Evolutionary conservation across 2,888 invertebrate species (phyloP).

Genomic region (Parnassius orleans): DNA sequence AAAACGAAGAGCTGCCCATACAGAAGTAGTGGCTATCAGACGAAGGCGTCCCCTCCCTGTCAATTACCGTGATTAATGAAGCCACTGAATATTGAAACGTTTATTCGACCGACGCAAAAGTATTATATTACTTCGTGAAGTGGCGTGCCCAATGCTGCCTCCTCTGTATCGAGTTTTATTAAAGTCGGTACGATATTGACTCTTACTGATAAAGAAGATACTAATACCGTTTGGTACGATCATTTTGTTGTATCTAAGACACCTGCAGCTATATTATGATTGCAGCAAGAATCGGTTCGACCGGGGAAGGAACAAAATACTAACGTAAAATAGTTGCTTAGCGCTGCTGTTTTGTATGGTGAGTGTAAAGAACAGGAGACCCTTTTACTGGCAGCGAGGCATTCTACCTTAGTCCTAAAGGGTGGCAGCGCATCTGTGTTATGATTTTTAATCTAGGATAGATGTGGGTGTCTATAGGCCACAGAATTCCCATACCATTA

Average conservation of each 20-base stretch:
- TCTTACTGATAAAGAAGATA: constrained; percentile 24
- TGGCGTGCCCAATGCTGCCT: constrained; percentile 42
- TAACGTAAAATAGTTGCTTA: no score
- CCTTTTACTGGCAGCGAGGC: no score
- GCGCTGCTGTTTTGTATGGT: no score
- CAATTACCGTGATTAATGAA: constrained; percentile 80
- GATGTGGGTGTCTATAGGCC: no score
- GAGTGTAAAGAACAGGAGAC: no score
- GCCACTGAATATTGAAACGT: constrained; percentile 76
- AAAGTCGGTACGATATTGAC: constrained; percentile 52
- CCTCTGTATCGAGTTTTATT: constrained; percentile 64
- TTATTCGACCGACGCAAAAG: constrained; percentile 71
- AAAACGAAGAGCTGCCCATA: constrained; percentile 37
- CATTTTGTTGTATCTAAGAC: not conserved
- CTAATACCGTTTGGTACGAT: not conserved
- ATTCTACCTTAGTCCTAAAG: no score
- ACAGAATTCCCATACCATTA: no score
- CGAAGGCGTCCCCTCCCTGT: constrained; percentile 61
- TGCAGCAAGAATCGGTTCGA: no score
- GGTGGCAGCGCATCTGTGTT: no score
- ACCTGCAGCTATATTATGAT: no score
- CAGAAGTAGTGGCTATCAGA: constrained; percentile 46
- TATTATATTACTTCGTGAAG: constrained; percentile 69
- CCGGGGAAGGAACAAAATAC: no score
- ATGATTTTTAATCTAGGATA: no score